Percentiles rank a stretch among this genome's conserved stretches.
Conservation (phyloP, 2,113 vertebrate genomes). For the Chiloscyllium plagiosum region DNA sequence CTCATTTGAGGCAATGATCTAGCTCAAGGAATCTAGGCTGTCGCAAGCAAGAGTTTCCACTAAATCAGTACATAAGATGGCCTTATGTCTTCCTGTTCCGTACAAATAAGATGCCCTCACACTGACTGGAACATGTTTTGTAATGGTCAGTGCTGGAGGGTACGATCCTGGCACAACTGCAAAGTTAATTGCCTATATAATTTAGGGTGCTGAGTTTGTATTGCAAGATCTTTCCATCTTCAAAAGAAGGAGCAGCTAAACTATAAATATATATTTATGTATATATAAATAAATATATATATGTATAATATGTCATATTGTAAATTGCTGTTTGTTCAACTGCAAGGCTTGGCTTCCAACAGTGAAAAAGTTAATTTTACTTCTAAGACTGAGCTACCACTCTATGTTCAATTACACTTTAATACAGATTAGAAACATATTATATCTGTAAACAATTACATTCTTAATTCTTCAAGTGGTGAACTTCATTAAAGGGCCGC, state of each 20-base stretch:
- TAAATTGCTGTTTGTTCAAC: not conserved
- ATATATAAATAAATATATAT: no score
- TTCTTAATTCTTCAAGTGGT: slow-evolving; percentile 30
- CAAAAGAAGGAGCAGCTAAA: not conserved
- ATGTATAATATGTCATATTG: not conserved
- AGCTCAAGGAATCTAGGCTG: no score
- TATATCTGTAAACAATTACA: slow-evolving; percentile 29
- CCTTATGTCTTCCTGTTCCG: not conserved
- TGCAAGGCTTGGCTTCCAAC: not conserved
- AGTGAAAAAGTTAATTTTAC: not conserved
- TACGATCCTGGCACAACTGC: not conserved
- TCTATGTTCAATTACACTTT: slow-evolving; percentile 25
- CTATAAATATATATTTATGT: not conserved
- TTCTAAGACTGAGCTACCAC: not conserved
- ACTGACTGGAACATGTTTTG: not conserved
- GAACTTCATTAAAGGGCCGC: slow-evolving; percentile 18
- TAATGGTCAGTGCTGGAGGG: not conserved
- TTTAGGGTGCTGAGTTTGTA: not conserved
- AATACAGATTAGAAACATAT: slow-evolving; percentile 33
- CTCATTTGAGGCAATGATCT: not conserved
- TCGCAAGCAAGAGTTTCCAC: not conserved
- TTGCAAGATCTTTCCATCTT: not conserved
- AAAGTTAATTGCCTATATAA: not conserved
- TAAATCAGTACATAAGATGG: not conserved
- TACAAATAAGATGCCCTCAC: not conserved